Evolutionary conservation across 2,888 invertebrate genomes (phyloP).

Genomic region (Schizaphis graminum): DNA sequence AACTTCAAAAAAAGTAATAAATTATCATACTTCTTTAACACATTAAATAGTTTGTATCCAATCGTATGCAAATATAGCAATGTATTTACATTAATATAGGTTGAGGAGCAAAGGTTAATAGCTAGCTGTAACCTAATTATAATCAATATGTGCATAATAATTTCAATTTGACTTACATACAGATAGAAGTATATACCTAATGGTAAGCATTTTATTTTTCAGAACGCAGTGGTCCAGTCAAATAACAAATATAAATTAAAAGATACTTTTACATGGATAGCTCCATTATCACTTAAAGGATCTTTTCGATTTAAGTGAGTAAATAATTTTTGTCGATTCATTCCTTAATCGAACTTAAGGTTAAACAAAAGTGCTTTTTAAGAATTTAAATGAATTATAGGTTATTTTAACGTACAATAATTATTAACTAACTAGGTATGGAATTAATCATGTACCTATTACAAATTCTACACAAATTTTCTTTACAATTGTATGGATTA

Average conservation of each 20-base stretch:
- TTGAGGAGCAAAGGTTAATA: background rate
- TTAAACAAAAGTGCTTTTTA: background rate
- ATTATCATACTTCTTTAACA: background rate
- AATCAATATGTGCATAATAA: background rate
- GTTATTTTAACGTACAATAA: background rate
- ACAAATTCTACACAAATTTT: background rate
- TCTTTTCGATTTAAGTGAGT: slow-evolving; percentile 39
- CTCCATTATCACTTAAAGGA: slow-evolving; percentile 25
- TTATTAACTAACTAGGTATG: background rate
- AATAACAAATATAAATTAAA: slow-evolving; percentile 11
- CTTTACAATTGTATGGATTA: background rate
- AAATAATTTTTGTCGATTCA: background rate
- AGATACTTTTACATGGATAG: slow-evolving; percentile 40
- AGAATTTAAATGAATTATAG: background rate
- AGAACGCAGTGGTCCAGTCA: slow-evolving; percentile 53
- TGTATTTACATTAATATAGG: background rate
- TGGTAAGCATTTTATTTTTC: background rate
- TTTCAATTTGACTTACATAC: background rate
- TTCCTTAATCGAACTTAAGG: background rate
- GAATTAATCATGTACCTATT: background rate
- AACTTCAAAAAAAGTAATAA: background rate
- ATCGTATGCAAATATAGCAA: background rate
- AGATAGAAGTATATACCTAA: background rate
- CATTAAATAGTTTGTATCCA: background rate
- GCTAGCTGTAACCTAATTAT: background rate